A percentile compares a stretch with the other conserved stretches of the same genome.
phyloP scores from a whole-genome alignment of 2,888 invertebrate species.

The Suillia variegata region DNA sequence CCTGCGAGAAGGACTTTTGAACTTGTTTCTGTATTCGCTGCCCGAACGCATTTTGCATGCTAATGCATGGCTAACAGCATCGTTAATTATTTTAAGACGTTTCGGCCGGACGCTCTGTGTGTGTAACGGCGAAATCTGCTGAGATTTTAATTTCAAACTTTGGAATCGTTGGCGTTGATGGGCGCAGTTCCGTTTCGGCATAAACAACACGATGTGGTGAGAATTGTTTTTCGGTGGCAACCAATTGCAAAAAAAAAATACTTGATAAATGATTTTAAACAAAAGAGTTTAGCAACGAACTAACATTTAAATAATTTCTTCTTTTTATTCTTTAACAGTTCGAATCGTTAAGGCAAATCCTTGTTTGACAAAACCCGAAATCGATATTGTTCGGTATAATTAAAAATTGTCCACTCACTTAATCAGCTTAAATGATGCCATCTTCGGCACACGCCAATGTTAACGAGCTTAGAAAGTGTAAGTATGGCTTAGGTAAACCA shows the following conservation, averaged over 20 bases:
- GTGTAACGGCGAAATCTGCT: background rate
- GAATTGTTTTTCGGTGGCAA: background rate
- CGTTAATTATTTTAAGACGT: conserved; percentile 3
- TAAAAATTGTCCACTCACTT: background rate
- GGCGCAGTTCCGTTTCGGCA: background rate
- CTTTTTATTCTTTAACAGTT: no score
- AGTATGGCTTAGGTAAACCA: no score
- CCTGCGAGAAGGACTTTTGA: background rate
- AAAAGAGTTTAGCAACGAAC: no score
- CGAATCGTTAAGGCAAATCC: no score
- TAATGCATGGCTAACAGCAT: conserved; percentile 2
- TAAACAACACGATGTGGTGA: no score
- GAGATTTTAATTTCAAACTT: conserved; percentile 2
- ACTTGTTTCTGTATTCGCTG: background rate
- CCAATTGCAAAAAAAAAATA: background rate
- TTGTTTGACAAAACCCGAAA: no score
- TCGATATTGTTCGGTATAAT: background rate
- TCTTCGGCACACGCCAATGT: background rate
- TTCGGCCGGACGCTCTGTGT: background rate
- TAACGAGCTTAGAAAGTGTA: no score
- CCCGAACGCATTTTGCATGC: background rate
- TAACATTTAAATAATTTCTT: no score
- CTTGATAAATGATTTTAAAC: no score
- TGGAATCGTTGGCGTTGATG: background rate
- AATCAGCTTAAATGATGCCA: background rate